These are phyloP conservation scores for Elachura formosa DNA, from an alignment of 2,113 vertebrate species.

Conservation along the genomic window DNA sequence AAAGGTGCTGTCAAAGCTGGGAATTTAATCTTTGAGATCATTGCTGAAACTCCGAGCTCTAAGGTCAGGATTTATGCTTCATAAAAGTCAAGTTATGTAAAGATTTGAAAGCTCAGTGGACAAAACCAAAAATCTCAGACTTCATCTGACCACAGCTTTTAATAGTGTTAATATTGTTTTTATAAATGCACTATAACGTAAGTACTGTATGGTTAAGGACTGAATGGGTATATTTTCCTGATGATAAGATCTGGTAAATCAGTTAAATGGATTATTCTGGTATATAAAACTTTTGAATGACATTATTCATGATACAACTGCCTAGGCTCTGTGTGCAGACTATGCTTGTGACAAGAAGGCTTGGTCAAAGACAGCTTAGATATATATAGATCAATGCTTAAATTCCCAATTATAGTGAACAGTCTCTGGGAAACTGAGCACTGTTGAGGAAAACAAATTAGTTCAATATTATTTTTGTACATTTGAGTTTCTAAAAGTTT, in stretches of 20 bases:
- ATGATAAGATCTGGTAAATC: neutral
- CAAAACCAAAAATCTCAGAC: neutral
- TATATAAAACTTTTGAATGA: neutral
- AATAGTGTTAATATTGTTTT: neutral
- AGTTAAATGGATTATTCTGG: neutral
- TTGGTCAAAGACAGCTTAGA: conserved; percentile 28
- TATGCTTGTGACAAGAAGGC: neutral
- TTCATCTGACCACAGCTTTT: neutral
- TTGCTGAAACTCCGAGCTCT: neutral
- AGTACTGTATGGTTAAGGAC: neutral
- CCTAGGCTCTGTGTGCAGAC: neutral
- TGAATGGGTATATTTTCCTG: neutral
- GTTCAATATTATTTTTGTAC: neutral
- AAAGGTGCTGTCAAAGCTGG: neutral
- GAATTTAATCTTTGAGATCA: neutral
- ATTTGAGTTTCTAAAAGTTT: neutral
- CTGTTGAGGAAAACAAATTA: neutral
- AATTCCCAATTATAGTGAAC: neutral
- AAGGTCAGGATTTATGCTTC: neutral
- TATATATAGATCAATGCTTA: conserved; percentile 21
- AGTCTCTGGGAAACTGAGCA: neutral
- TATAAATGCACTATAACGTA: neutral
- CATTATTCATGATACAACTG: neutral
- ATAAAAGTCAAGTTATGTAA: neutral
- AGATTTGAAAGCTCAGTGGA: neutral